phyloP scores from a whole-genome alignment of 2,888 invertebrate species.

The Dyspetes luteomarginatus region DNA sequence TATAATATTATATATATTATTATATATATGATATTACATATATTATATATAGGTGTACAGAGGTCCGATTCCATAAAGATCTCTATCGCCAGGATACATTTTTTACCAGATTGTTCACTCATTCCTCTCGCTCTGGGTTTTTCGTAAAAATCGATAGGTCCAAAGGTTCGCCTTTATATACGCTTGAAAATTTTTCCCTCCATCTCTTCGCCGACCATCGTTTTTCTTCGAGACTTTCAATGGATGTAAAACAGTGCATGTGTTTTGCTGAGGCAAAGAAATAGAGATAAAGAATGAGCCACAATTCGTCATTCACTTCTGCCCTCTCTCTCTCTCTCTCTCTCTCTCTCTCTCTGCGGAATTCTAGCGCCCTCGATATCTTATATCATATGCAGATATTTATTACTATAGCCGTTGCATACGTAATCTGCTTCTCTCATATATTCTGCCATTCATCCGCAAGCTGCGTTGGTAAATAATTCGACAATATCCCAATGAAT shows the following conservation, averaged over 20 bases:
- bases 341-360: too few relatives aligned
- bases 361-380: too few relatives aligned
- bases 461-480: slow-evolving; percentile 6
- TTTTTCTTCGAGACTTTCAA: slow-evolving; percentile 29
- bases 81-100: slow-evolving; percentile 2
- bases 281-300: neutral
- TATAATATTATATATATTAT: too few relatives aligned
- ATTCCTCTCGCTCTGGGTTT: neutral
- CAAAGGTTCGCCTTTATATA: slow-evolving; percentile 2
- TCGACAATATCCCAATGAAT: neutral
- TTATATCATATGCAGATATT: too few relatives aligned
- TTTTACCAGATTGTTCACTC: slow-evolving; percentile 19
- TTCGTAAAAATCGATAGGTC: slow-evolving; percentile 38
- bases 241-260: slow-evolving; percentile 38
- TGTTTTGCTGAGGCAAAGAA: slow-evolving; percentile 35
- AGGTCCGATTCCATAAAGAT: neutral
- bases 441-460: too few relatives aligned
- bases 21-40: too few relatives aligned
- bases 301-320: slow-evolving; percentile 48
- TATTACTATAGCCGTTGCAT: too few relatives aligned
- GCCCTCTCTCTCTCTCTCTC: slow-evolving; percentile 1
- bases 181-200: too few relatives aligned
- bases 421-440: too few relatives aligned
- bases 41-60: neutral
- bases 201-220: slow-evolving; percentile 10